Base-by-base conservation (phyloP, 2,888 invertebrate species). In the Leucophenga montana region DNA sequence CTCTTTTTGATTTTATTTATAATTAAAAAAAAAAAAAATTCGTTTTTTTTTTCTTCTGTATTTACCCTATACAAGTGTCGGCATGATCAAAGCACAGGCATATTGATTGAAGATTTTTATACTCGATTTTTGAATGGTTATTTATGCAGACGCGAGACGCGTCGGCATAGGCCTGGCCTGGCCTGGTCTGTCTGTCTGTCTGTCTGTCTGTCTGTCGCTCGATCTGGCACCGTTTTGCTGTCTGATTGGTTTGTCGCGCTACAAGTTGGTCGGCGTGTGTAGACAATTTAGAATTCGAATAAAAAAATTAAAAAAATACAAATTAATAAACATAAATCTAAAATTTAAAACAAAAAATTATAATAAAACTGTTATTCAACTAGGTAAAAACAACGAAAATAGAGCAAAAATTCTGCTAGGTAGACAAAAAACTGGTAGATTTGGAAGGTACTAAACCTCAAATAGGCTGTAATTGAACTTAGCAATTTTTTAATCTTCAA, bases 51-150 rank as follows among this genome's bases (percentile, higher is more conserved):
- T 46, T 46, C 27, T 16, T 22, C 14, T 59, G 48, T 44, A 18
- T 48, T 65, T 53, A 2, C 11, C 18, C 39, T n/a, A 22, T 8
- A 14, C 54, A 33, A 65, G 16, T 31, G 16, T 76, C 72, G 78
- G 75, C 76, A 73, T 39, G 62, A 59, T 82, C 81, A 82, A 84
- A 82, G 77, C 69, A 77, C 77, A 78, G 78, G 78, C 78, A 78
- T 82, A 82, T 82, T 83, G 82, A 82, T 82, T 82, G 82, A 85
- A 82, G 85, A 82, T 82, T 82, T 84, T 82, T 80, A 85, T 81
- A 82, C 39, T 11, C 82, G 85, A 84, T 82, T 82, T 83, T 83
- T 82, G 82, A 83, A 83, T 83, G 85, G 85, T 84, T 82, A 84
- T 82, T 84, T 82, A 82, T 83, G 82, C 84, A 76, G 76, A 71